Evolutionary conservation across 2,113 vertebrate genomes (phyloP), one percentile per base, ranked within the genome.

Genomic region (Ammodytes dubius): DNA sequence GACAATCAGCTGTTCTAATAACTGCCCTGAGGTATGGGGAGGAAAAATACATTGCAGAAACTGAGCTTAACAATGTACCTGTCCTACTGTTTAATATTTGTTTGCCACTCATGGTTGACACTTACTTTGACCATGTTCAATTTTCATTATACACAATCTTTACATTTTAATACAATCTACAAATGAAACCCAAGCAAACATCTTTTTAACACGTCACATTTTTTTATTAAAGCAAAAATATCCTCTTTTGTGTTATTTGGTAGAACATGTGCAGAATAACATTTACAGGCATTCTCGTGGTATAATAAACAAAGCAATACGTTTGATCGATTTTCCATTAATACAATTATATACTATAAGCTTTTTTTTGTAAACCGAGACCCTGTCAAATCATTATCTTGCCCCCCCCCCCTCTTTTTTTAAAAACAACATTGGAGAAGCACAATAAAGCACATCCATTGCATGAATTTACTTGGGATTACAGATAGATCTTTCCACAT

Each of bases 221-320:
- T 89, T 86, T 92, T 94, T 74, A 83, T 87, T 81, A 80, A 85
- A 89, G 86, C 74, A 88, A 90, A 93, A 93, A 87, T 89, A 89
- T 85, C 40, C 85, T 89, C 14, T 90, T 77, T 66, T 78, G 67
- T 69, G 53, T 90, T 57, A 52, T 84, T 91, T 84, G 77, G 60
- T 58, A 78, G 53, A 84, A 80, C 39, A 73, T 73, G 86, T 87
- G 42, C 43, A 52, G 56, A 84, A 93, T 87, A 94, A 79, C 76
- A 91, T 77, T 88, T 86, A 85, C 81, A 88, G 75, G 84, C 70
- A 84, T 50, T 77, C 52, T 14, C n/a, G 87, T 65, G 60, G 65
- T 47, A 71, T 64, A 57, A 66, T 40, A 88, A 64, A 46, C 67
- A 83, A 71, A 35, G 60, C 11, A 60, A n/a, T 42, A 53, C 35